Percentiles rank a stretch among this genome's conserved stretches.
Evolutionary conservation across 2,113 vertebrate species (phyloP).

Genomic region (Phylloscopus trochilus): DNA sequence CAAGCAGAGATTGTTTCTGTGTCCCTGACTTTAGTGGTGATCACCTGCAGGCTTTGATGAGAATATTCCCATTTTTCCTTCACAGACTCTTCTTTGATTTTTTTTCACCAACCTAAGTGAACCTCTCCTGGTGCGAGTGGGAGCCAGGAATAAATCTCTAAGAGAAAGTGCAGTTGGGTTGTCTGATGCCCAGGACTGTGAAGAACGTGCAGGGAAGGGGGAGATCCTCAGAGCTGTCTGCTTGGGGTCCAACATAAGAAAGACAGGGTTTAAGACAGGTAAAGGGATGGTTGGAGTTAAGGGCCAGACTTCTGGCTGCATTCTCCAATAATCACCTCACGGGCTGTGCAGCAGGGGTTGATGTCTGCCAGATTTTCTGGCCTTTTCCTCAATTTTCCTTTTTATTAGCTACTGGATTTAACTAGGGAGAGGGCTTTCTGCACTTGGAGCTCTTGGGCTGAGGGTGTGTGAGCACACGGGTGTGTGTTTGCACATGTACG

Average conservation of each 20-base stretch:
- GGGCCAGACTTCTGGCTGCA: neutral
- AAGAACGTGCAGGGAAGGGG: neutral
- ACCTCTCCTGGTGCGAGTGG: neutral
- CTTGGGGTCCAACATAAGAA: neutral
- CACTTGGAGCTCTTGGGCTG: neutral
- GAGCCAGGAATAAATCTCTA: neutral
- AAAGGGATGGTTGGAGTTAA: neutral
- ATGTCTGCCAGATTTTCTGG: neutral
- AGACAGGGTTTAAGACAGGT: neutral
- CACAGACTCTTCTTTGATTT: neutral
- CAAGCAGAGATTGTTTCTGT: neutral
- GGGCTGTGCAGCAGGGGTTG: fast-evolving
- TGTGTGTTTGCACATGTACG: neutral
- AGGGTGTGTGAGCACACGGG: neutral
- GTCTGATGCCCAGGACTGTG: neutral
- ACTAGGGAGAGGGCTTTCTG: neutral
- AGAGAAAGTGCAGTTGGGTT: neutral
- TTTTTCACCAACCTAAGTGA: neutral
- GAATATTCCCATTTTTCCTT: neutral
- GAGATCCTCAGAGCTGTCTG: neutral
- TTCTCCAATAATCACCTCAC: neutral
- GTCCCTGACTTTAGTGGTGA: neutral
- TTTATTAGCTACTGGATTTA: neutral
- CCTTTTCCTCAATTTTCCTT: neutral
- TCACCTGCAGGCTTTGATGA: neutral